Percentiles rank a stretch among this genome's conserved stretches.
Conservation (phyloP, 2,113 vertebrate genomes). For the Electrona antarctica region DNA sequence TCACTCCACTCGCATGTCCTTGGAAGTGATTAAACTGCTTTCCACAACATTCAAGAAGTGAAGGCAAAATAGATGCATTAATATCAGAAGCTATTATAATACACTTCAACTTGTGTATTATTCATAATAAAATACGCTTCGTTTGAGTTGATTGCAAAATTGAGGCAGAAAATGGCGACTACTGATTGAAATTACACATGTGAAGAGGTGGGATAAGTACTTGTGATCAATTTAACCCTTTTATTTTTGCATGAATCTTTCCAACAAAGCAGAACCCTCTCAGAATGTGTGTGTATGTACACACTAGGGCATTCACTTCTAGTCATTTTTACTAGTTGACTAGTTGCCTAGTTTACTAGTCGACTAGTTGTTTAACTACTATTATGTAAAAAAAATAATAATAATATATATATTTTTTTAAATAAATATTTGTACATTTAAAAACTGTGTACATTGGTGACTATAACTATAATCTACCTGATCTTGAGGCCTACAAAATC, state of each 20-base stretch:
- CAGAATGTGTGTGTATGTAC: too few relatives aligned
- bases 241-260: slow-evolving; percentile 44
- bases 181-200: slow-evolving; percentile 67
- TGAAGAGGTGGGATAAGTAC: slow-evolving; percentile 63
- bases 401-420: too few relatives aligned
- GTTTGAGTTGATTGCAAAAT: slow-evolving; percentile 72
- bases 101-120: slow-evolving; percentile 72
- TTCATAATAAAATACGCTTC: slow-evolving; percentile 74
- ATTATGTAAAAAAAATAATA: too few relatives aligned
- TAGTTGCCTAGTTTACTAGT: too few relatives aligned
- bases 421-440: too few relatives aligned
- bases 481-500: too few relatives aligned
- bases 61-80: slow-evolving; percentile 58
- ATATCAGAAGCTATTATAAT: slow-evolving; percentile 76
- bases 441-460: too few relatives aligned
- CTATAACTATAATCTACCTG: too few relatives aligned
- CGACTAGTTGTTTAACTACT: too few relatives aligned
- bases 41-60: slow-evolving; percentile 51
- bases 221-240: slow-evolving; percentile 38
- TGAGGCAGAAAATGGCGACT: slow-evolving; percentile 60
- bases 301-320: too few relatives aligned
- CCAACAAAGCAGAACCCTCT: slow-evolving; percentile 22
- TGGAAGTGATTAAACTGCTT: slow-evolving; percentile 44
- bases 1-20: slow-evolving; percentile 41
- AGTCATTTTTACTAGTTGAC: too few relatives aligned